Evolutionary conservation across 1,140 invertebrate genomes (phyloP), one percentile per base, ranked within the genome.

Genomic region (Brachystomella parvula): DNA sequence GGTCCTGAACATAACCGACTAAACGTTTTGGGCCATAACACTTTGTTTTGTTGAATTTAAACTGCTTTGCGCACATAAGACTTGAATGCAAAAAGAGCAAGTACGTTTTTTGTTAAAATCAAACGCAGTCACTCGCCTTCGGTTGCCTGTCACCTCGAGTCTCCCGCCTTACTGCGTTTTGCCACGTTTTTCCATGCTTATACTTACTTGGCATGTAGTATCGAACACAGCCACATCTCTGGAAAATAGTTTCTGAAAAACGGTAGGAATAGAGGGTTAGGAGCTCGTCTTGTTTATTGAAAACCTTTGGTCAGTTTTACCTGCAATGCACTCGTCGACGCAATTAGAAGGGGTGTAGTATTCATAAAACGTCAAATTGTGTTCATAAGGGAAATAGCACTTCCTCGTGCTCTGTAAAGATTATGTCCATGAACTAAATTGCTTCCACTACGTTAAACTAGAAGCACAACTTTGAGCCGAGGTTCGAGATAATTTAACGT

Each of bases 141-240:
- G n/a, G n/a, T n/a, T n/a, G n/a, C n/a, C n/a, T n/a, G n/a, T n/a
- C n/a, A n/a, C n/a, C n/a, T n/a, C n/a, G n/a, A n/a, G n/a, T n/a
- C n/a, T n/a, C n/a, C n/a, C n/a, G n/a, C n/a, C n/a, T n/a, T n/a
- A n/a, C n/a, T n/a, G n/a, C n/a, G n/a, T n/a, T n/a, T n/a, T n/a
- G n/a, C n/a, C n/a, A n/a, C n/a, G n/a, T n/a, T n/a, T n/a, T n/a
- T n/a, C n/a, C n/a, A n/a, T n/a, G n/a, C n/a, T 39, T 31, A 39
- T 21, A 44, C 61, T 62, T 69, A 73, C 71, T 30, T 67, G 71
- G 71, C 71, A 73, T 73, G 33, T 70, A 73, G 33, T 67, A 73
- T 29, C 69, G 39, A 1, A 71, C 59, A 56, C 68, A 69, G 17
- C 59, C 6, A 29, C 68, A 65, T 15, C 56, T 32, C 19, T 33